Evolutionary conservation across 92 coral and sea anemone species (phyloP).

Genomic region (Siderastrea siderea): DNA sequence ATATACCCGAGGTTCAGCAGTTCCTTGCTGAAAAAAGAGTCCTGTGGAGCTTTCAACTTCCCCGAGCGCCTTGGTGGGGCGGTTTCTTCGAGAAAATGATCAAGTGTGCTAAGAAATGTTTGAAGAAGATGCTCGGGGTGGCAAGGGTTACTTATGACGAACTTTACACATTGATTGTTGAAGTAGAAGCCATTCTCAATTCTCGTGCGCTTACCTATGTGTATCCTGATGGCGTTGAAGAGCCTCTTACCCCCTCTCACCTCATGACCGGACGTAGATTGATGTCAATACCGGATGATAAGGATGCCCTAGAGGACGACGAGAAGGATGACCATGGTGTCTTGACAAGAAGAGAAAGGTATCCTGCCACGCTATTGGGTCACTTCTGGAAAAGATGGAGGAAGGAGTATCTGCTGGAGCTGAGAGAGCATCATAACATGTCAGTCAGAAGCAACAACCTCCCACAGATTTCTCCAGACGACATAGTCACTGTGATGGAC

Average conservation of each 20-base stretch:
- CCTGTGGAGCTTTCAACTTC: slow-evolving; percentile 24
- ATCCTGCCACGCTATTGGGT: slow-evolving; percentile 3
- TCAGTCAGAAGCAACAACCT: neutral
- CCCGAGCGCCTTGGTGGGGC: slow-evolving; percentile 58
- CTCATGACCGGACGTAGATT: slow-evolving; percentile 61
- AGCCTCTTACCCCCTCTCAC: slow-evolving; percentile 73
- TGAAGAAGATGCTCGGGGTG: slow-evolving; percentile 57
- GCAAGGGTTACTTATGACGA: slow-evolving; percentile 72
- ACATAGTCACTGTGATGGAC: slow-evolving; percentile 23
- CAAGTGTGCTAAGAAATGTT: slow-evolving; percentile 60
- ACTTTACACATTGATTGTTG: slow-evolving; percentile 58
- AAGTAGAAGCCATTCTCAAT: slow-evolving; percentile 74
- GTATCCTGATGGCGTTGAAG: slow-evolving; percentile 64
- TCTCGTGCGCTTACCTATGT: too few relatives aligned
- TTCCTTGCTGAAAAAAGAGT: slow-evolving; percentile 20
- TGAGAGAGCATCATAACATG: slow-evolving; percentile 34
- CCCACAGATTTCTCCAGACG: neutral
- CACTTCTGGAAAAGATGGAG: slow-evolving; percentile 64
- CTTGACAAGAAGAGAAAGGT: slow-evolving; percentile 26
- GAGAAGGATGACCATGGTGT: neutral
- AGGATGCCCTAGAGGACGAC: neutral
- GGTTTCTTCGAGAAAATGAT: slow-evolving; percentile 63
- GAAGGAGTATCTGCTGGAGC: slow-evolving; percentile 20
- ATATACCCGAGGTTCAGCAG: slow-evolving; percentile 1
- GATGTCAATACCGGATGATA: neutral